These are phyloP conservation scores for Phycodurus eques DNA, from an alignment of 2,113 vertebrate genomes.

Conservation along the genomic window DNA sequence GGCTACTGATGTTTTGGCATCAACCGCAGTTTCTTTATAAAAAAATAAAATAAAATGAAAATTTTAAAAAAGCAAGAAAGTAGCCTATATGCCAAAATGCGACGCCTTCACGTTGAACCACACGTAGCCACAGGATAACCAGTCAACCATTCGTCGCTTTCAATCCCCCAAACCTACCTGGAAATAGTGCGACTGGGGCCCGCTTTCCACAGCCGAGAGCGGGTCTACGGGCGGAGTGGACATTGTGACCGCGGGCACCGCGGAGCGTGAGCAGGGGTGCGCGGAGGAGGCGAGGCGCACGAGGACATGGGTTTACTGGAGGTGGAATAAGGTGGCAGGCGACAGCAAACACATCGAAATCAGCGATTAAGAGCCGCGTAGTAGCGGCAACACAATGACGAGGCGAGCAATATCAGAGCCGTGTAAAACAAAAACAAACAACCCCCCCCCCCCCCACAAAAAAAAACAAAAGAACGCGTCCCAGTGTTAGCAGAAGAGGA, in stretches of 20 bases:
- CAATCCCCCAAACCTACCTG: conserved; percentile 67
- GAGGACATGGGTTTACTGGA: conserved; percentile 63
- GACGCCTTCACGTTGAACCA: conserved; percentile 54
- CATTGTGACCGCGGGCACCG: conserved; percentile 80
- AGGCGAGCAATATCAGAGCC: conserved; percentile 10
- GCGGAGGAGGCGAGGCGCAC: conserved; percentile 59
- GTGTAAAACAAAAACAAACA: not conserved
- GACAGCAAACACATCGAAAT: conserved; percentile 54
- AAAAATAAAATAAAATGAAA: conserved; percentile 5
- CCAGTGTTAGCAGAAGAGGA: not conserved
- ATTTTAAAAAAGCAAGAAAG: conserved; percentile 28
- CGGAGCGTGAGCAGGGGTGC: conserved; percentile 63
- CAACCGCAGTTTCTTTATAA: conserved; percentile 42
- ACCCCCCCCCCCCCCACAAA: not conserved
- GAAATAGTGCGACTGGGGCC: conserved; percentile 76
- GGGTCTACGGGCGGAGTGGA: conserved; percentile 78
- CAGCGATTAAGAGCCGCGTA: conserved; percentile 9
- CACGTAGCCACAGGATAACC: conserved; percentile 52
- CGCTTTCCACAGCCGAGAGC: conserved; percentile 72
- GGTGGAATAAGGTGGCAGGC: conserved; percentile 36
- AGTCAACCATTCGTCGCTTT: not conserved
- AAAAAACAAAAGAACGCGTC: not conserved
- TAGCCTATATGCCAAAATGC: conserved; percentile 38
- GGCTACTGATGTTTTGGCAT: not conserved
- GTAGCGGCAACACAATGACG: not conserved